Evolutionary conservation across 1,140 invertebrate species (phyloP).

Genomic region (Branchinecta lynchi): DNA sequence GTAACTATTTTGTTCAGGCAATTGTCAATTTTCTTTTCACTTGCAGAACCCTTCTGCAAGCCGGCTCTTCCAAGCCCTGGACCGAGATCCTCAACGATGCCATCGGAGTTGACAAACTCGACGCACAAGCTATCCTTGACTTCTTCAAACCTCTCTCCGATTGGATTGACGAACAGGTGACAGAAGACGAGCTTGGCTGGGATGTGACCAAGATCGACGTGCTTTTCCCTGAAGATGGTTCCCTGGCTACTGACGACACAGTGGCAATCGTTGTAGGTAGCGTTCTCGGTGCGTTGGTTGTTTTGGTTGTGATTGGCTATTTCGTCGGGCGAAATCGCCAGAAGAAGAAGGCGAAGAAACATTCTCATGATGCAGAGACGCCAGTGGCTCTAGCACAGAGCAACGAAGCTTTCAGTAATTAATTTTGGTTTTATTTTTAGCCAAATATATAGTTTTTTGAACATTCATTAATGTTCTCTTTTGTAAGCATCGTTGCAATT

Average conservation of each 20-base stretch:
- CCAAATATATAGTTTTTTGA: too few relatives aligned
- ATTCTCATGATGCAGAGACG: too few relatives aligned
- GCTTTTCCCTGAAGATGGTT: not conserved
- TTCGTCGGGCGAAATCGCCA: conserved; percentile 34
- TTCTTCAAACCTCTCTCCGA: conserved; percentile 81
- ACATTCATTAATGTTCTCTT: too few relatives aligned
- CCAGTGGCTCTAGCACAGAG: too few relatives aligned
- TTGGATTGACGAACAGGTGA: conserved; percentile 58
- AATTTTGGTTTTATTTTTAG: too few relatives aligned
- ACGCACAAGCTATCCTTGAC: conserved; percentile 63
- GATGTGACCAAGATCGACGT: not conserved
- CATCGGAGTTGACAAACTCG: conserved; percentile 56
- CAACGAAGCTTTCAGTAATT: too few relatives aligned
- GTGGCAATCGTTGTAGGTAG: conserved; percentile 39
- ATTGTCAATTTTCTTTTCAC: too few relatives aligned
- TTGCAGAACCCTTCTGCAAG: conserved; percentile 40
- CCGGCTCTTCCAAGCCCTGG: conserved; percentile 73
- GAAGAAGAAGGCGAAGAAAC: conserved; percentile 23
- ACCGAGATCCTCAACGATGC: conserved; percentile 57
- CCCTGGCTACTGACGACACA: conserved; percentile 22
- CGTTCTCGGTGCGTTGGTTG: conserved; percentile 35
- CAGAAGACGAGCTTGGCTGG: conserved; percentile 25
- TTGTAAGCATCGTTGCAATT: too few relatives aligned
- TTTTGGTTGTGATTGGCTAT: conserved; percentile 39
- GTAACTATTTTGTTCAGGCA: too few relatives aligned